Base-by-base conservation (phyloP, 1,140 invertebrate species). In the Papilio dardanus region DNA sequence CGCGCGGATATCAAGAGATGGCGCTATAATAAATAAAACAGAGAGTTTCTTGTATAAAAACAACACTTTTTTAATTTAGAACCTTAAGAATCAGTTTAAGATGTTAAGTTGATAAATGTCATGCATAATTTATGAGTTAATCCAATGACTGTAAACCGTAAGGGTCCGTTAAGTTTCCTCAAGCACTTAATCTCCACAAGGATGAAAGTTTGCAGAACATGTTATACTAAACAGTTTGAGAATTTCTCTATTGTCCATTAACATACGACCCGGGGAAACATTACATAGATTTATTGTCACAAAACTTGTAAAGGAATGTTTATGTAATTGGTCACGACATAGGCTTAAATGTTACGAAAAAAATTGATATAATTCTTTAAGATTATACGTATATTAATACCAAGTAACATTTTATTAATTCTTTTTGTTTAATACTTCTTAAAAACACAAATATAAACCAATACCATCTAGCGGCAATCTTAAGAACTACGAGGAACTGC, bases 401-500 rank as follows among this genome's bases (percentile, higher is more conserved):
- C 5, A 16, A 46, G 1, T 19, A 46, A 6, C 16, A 46, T 46
- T 46, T 46, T 5, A 46, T 12, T 37, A 1, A 10, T 37, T 37
- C 10, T 37, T 30, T 30, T 8, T 12, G 12, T 28, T 62, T 16
- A 24, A 31, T n/a, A 19, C n/a, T 14, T 35, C 30, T n/a, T n/a
- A n/a, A n/a, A n/a, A n/a, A 8, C 14, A 35, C n/a, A 66, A 33
- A n/a, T 66, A 14, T 28, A 28, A 28, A 3, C 2, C 21, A 62
- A 28, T 62, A 35, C 67, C 67, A 69, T 69, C 67, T 69, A 69
- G 35, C 67, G 67, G 19, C 67, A 69, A 69, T 40, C 67, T 42
- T 69, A 16, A 40, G 67, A 69, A 69, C n/a, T 40, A 69, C 67
- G 1, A 69, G 33, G n/a, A 40, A 40, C 31, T 40, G 31, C 33